These are phyloP conservation scores for Phenacoccus solenopsis DNA, from an alignment of 1,140 invertebrate species.

Conservation along the genomic window DNA sequence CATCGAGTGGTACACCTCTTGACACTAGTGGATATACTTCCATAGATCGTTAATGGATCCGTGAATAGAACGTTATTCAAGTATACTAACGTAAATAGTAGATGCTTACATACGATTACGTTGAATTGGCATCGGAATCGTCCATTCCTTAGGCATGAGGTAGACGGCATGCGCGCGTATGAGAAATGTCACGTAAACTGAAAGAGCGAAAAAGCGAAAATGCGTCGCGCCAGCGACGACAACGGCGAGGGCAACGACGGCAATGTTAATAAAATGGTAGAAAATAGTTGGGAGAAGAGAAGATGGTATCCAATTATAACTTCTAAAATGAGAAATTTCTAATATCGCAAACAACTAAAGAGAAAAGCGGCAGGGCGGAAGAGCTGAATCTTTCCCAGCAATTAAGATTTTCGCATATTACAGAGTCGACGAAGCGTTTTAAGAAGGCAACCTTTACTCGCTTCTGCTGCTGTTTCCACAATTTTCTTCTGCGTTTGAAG, in stretches of 20 bases:
- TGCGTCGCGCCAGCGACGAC: not conserved
- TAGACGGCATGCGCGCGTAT: no score
- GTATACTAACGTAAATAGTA: no score
- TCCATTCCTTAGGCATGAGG: no score
- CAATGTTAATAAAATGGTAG: conserved; percentile 8
- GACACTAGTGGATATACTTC: no score
- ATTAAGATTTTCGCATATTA: conserved; percentile 18
- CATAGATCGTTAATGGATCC: no score
- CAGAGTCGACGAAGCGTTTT: conserved; percentile 12
- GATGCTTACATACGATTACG: no score
- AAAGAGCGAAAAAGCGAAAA: not conserved
- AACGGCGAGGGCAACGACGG: not conserved
- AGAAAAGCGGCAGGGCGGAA: not conserved
- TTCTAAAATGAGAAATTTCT: conserved; percentile 18
- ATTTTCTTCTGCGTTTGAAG: not conserved
- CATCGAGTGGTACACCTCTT: no score
- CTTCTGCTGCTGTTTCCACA: not conserved
- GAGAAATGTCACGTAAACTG: not conserved
- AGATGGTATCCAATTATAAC: conserved; percentile 14
- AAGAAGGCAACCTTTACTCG: conserved; percentile 9
- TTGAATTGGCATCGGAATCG: no score
- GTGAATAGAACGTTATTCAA: no score
- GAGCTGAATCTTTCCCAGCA: conserved; percentile 10
- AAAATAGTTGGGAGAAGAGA: not conserved
- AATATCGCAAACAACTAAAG: conserved; percentile 5